phyloP scores from a whole-genome alignment of 1,140 invertebrate species.

The Scaptomyza montana region DNA sequence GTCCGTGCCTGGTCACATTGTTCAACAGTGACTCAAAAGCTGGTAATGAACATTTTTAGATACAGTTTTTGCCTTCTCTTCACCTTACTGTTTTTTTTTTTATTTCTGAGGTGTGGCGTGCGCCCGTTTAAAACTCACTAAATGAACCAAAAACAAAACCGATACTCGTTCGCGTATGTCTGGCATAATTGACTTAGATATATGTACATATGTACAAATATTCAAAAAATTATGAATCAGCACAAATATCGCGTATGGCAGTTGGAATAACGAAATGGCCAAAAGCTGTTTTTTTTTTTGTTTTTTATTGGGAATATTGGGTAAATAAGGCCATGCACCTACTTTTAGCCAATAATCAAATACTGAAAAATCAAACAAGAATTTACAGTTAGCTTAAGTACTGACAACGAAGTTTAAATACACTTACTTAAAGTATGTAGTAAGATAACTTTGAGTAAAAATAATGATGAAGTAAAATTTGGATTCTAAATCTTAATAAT shows the following conservation, averaged over 20 bases:
- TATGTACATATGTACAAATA: conserved; percentile 9
- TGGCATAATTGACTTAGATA: conserved; percentile 35
- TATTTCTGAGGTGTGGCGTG: conserved; percentile 38
- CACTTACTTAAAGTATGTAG: neutral
- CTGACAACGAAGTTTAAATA: neutral
- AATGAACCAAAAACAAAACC: neutral
- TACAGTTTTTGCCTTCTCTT: conserved; percentile 1
- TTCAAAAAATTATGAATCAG: conserved; percentile 69
- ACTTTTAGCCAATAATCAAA: conserved; percentile 36
- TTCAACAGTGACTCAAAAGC: conserved; percentile 59
- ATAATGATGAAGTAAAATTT: too few relatives aligned
- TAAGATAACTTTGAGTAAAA: neutral
- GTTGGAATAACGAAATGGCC: conserved; percentile 29
- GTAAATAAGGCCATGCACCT: conserved; percentile 83
- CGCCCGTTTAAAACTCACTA: neutral
- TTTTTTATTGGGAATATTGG: conserved; percentile 63
- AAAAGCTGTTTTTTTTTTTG: conserved; percentile 47
- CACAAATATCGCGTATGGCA: conserved; percentile 36
- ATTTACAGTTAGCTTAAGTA: neutral
- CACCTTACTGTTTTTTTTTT: too few relatives aligned
- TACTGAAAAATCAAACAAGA: conserved; percentile 2
- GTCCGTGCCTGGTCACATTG: conserved; percentile 53
- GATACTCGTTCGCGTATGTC: conserved; percentile 38
- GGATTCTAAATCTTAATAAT: too few relatives aligned
- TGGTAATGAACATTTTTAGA: conserved; percentile 38